Evolutionary conservation across 2,113 vertebrate species (phyloP), one percentile per base, ranked within the genome.

Genomic region (Hypomesus transpacificus): DNA sequence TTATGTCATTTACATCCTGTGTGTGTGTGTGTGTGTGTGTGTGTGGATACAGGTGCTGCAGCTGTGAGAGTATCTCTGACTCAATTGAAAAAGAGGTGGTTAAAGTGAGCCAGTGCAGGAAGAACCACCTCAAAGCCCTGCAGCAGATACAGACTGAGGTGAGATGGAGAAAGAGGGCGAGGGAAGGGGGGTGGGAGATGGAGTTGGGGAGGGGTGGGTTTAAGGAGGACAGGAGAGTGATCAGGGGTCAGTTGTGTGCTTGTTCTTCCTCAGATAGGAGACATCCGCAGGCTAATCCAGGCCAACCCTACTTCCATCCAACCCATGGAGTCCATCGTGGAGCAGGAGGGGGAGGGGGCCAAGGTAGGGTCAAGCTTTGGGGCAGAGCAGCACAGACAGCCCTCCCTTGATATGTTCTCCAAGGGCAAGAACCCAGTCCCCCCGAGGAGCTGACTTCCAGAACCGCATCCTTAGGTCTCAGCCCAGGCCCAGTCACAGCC

Each of bases 71-170:
- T 0, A 92, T 94, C 63, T 89, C 93, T 60, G 70, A 91, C 63
- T 91, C 92, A 74, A 94, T 95, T 22, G 93, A 94, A 66, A 91
- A 92, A 79, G 94, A 95, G 78, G 92, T 95, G 18, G 83, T 93
- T 74, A 84, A 92, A 84, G 92, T 93, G 76, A 92, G 92, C 84
- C 91, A 91, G 62, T 91, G 90, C 84, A 93, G 92, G 76, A 93
- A 93, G 80, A 91, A 84, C 81, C 90, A 92, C 79, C 90, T 89
- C 78, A 86, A 91, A 53, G 91, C 91, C 28, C 90, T 91, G 68
- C 93, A 94, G 83, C 93, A 93, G 84, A 88, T 94, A 51, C 92
- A 95, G 73, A 87, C 91, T 8, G 94, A 95, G 91, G 93, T 94
- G 70, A 73, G 90, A 24, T 14, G 16, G 39, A 16, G 46, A 66